Evolutionary conservation across 2,113 vertebrate species (phyloP).

Genomic region (Illadopsis cleaveri): DNA sequence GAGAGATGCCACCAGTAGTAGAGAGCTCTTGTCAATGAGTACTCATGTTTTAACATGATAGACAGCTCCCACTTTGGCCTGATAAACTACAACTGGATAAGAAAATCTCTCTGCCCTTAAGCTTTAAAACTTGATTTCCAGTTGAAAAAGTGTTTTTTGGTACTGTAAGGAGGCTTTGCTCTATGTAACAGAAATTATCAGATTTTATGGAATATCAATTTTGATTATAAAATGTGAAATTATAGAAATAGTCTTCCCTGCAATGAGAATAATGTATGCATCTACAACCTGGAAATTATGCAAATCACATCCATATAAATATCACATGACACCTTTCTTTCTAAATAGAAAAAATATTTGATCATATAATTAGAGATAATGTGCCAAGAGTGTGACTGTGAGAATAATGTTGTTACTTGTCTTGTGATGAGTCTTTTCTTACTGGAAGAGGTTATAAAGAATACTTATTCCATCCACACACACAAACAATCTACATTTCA

Average conservation of each 20-base stretch:
- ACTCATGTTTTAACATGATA: neutral
- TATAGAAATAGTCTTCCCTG: neutral
- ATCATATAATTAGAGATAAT: neutral
- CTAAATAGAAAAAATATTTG: neutral
- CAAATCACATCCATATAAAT: neutral
- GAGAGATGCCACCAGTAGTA: neutral
- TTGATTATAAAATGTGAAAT: neutral
- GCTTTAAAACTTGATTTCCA: neutral
- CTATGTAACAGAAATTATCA: neutral
- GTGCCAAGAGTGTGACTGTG: neutral
- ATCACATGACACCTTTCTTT: neutral
- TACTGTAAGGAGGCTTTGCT: neutral
- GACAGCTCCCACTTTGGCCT: neutral
- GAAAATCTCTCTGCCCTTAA: neutral
- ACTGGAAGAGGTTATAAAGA: neutral
- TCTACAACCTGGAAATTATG: neutral
- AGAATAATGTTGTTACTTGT: neutral
- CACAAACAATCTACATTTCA: slow-evolving; percentile 14
- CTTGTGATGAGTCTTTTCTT: neutral
- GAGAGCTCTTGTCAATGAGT: neutral
- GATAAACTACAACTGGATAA: neutral
- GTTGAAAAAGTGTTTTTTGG: neutral
- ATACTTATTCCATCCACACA: neutral
- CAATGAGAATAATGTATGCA: neutral
- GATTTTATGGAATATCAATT: neutral